Conservation (phyloP, 2,113 vertebrate genomes). For the Carettochelys insculpta region DNA sequence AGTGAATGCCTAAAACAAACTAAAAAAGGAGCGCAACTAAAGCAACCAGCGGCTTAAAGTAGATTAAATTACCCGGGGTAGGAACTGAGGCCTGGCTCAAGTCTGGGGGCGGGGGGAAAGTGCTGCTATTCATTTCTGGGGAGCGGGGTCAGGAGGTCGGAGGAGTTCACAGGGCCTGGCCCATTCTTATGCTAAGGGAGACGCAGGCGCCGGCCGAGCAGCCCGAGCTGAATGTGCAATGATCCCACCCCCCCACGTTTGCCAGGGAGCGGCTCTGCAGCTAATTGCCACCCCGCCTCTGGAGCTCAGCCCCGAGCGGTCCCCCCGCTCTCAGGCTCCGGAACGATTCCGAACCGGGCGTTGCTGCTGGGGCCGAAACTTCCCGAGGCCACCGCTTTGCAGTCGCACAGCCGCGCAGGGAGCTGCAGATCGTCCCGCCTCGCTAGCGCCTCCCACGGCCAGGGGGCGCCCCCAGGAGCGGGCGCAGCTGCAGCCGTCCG, state of each 20-base stretch:
- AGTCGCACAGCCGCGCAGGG: not conserved
- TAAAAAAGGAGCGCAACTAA: constrained; percentile 88
- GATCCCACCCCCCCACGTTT: constrained; percentile 84
- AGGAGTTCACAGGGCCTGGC: constrained; percentile 92
- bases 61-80: constrained; percentile 99
- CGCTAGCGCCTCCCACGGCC: no score
- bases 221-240: constrained; percentile 95
- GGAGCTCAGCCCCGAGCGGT: constrained; percentile 63
- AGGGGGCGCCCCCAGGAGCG: no score
- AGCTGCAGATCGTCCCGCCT: no score
- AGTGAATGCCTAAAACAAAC: constrained; percentile 95
- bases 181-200: constrained; percentile 96
- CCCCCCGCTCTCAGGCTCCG: not conserved
- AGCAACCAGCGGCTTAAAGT: constrained; percentile 91
- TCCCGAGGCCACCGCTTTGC: not conserved
- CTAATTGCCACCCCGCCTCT: constrained; percentile 80
- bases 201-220: constrained; percentile 90
- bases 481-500: no score
- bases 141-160: constrained; percentile 93
- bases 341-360: constrained; percentile 51
- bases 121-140: constrained; percentile 89
- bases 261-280: constrained; percentile 80
- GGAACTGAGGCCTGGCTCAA: constrained; percentile 92
- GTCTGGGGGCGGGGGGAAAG: constrained; percentile 86
- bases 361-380: constrained; percentile 41